A percentile compares a stretch with the other conserved stretches of the same genome.
Conservation (phyloP, 2,113 vertebrate genomes). For the Vombatus ursinus region DNA sequence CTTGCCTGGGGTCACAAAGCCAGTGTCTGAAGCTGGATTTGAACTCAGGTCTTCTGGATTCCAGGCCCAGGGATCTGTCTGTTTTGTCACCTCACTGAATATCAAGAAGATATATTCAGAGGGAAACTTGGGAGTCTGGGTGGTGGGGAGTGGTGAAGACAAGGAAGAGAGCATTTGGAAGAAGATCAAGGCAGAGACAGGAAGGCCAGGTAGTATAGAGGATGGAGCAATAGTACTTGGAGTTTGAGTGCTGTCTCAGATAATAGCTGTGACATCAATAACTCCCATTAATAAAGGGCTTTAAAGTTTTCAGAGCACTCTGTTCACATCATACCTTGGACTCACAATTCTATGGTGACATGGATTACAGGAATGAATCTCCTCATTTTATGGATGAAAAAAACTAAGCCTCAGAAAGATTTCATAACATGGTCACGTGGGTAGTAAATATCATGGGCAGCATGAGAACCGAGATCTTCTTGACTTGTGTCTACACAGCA, state of each 20-base stretch:
- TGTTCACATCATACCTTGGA: background rate
- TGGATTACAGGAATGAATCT: background rate
- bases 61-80: background rate
- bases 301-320: background rate
- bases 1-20: background rate
- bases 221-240: too few species aligned
- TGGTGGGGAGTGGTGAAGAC: too few species aligned
- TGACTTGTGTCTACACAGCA: background rate
- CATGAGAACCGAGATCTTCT: background rate
- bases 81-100: background rate
- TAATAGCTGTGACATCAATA: background rate
- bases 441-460: background rate
- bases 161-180: background rate
- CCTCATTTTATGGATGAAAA: background rate
- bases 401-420: background rate
- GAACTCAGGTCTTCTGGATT: background rate
- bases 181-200: background rate
- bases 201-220: background rate
- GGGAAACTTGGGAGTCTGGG: too few species aligned
- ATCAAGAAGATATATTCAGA: background rate
- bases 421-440: background rate
- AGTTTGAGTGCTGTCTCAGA: background rate
- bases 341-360: background rate
- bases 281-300: too few species aligned
- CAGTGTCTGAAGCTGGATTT: background rate